Base-by-base conservation (phyloP, 2,113 vertebrate genomes). In the Dolichotis patagonum region DNA sequence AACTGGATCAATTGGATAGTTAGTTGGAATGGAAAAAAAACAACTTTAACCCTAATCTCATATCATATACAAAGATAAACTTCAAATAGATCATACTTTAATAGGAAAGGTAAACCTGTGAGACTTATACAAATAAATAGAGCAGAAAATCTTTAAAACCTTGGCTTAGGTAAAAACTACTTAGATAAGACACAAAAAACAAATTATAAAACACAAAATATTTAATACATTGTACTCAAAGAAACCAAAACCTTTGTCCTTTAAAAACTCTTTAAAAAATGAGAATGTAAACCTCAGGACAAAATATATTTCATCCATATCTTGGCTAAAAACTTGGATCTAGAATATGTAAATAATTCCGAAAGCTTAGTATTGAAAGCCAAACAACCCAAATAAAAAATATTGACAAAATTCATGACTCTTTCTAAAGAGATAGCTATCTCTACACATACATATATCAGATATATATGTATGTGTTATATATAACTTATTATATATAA, bases 231-330 rank as follows among this genome's bases (percentile, higher is more conserved):
- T 75, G 11, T 14, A 91, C 24, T 96, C 78, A 38, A 65, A 81
- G 35, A 85, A 96, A 91, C 26, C 12, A 26, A 85, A 43, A 30
- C 0, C 1, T 80, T 95, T 94, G 49, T 32, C 4, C 32, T 91
- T 93, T 93, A 43, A 28, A 94, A 97, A 58, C n/a, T 63, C 11
- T 71, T 86, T 60, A 94, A 71, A 83, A 97, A 95, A 86, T 41
- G 10, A 85, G 75, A 84, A 65, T 24, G 10, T 13, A 86, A 41
- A 13, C 20, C 56, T 96, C 54, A 38, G 11, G 22, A 91, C 46
- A 91, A 93, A 85, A 75, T 90, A 49, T 81, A 49, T 95, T n/a
- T 60, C 85, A 91, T n/a, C 1, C 10, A 65, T 82, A 41, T 92
- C 43, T 84, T 56, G 22, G 12, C 10, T 93, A 93, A 63, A 83